A percentile compares a stretch with the other conserved stretches of the same genome.
Conservation (phyloP, 1,140 invertebrate genomes). For the Drosophila jambulina region DNA sequence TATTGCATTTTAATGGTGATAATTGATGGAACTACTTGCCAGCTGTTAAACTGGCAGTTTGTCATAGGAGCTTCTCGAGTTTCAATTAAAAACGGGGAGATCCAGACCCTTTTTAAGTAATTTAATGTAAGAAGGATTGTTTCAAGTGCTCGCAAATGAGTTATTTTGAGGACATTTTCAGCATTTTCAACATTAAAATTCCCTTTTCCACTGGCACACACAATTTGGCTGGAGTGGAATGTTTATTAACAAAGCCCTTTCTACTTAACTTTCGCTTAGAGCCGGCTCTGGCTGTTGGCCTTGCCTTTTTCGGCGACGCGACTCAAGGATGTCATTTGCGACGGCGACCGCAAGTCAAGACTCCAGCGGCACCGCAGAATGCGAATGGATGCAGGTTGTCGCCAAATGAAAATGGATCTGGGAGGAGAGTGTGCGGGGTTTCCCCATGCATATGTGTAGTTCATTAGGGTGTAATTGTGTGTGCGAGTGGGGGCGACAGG, state of each 20-base stretch:
- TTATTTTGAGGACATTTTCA: background rate
- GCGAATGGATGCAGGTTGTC: conserved; percentile 17
- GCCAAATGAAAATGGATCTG: background rate
- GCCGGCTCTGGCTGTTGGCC: background rate
- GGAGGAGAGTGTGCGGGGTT: background rate
- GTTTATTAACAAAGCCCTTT: conserved; percentile 18
- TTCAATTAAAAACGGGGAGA: background rate
- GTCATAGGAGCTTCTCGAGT: background rate
- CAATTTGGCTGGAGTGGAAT: conserved; percentile 10
- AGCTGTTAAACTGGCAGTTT: background rate
- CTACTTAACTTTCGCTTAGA: conserved; percentile 6
- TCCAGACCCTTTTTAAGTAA: background rate
- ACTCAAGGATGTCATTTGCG: conserved; percentile 39
- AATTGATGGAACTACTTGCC: background rate
- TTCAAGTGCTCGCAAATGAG: background rate
- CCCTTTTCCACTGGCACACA: conserved; percentile 7
- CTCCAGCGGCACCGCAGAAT: conserved; percentile 17
- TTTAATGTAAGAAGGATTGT: background rate
- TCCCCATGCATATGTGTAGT: conserved; percentile 28
- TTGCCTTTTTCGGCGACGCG: background rate
- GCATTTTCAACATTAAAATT: conserved; percentile 2
- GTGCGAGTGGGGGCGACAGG: conserved; percentile 13
- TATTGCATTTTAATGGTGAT: background rate
- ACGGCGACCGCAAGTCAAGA: conserved; percentile 33
- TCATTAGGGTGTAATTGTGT: conserved; percentile 68